Conservation (phyloP, 2,113 vertebrate species). For the Dicerorhinus sumatrensis region DNA sequence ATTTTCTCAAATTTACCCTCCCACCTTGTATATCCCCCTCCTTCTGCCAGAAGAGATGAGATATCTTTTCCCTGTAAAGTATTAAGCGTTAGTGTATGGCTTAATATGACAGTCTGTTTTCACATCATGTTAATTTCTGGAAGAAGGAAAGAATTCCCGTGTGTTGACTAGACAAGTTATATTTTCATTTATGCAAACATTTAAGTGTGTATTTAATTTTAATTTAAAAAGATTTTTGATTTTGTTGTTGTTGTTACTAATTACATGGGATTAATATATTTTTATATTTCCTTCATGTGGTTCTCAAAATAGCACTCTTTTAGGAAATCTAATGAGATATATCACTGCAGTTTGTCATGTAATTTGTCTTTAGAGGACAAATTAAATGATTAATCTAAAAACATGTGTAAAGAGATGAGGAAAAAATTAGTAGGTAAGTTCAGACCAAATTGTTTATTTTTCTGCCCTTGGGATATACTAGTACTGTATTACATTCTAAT, state of each 20-base stretch:
- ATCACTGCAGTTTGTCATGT: constrained; percentile 42
- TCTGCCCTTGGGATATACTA: neutral
- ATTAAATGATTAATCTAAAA: constrained; percentile 69
- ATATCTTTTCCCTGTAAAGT: neutral
- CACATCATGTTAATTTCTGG: constrained; percentile 44
- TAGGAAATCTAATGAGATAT: constrained; percentile 54
- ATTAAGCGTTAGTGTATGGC: neutral
- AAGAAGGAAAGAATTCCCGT: constrained; percentile 1
- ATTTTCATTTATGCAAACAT: constrained; percentile 58
- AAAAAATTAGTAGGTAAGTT: constrained; percentile 73
- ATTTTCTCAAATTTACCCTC: neutral
- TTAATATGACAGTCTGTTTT: neutral
- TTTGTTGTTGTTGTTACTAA: constrained; percentile 13
- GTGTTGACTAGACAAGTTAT: constrained; percentile 26
- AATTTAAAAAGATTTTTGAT: constrained; percentile 22
- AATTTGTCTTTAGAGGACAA: constrained; percentile 63
- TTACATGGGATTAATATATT: constrained; percentile 33
- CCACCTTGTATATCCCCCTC: neutral
- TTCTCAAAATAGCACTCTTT: constrained; percentile 42
- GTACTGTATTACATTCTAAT: neutral
- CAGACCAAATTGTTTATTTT: constrained; percentile 45
- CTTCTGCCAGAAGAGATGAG: neutral
- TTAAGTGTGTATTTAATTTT: constrained; percentile 53
- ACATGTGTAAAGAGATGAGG: constrained; percentile 58
- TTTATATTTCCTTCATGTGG: constrained; percentile 64